Conservation (phyloP, 1,140 invertebrate genomes). For the Oncopeltus fasciatus region DNA sequence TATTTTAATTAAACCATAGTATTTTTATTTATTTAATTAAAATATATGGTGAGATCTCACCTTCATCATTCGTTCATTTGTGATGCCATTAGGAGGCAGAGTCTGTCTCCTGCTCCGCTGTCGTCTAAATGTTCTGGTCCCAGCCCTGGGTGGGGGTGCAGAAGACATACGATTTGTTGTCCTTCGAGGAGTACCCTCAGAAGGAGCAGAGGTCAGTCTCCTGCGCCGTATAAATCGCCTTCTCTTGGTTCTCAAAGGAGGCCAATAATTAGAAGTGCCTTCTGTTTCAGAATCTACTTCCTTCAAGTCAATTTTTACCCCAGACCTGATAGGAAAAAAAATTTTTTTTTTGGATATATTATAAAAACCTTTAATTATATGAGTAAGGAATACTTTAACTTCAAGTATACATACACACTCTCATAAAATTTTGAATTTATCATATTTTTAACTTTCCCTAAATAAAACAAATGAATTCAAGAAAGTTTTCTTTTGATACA, state of each 20-base stretch:
- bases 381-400: too few species aligned
- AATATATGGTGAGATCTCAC: too few species aligned
- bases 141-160: background rate
- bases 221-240: background rate
- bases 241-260: background rate
- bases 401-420: too few species aligned
- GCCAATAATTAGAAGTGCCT: background rate
- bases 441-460: too few species aligned
- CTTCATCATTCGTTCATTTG: too few species aligned
- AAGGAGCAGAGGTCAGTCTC: background rate
- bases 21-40: too few species aligned
- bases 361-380: too few species aligned
- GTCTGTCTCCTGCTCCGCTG: background rate
- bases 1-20: too few species aligned
- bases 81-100: background rate
- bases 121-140: background rate
- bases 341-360: too few species aligned
- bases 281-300: constrained; percentile 8
- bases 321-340: background rate
- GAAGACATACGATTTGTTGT: background rate
- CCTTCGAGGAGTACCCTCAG: background rate
- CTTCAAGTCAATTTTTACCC: background rate
- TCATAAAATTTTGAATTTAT: too few species aligned
- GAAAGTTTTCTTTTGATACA: too few species aligned
- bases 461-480: too few species aligned